These are phyloP conservation scores for Tromatobia lineatoria DNA, from an alignment of 2,888 invertebrate species.

Conservation along the genomic window DNA sequence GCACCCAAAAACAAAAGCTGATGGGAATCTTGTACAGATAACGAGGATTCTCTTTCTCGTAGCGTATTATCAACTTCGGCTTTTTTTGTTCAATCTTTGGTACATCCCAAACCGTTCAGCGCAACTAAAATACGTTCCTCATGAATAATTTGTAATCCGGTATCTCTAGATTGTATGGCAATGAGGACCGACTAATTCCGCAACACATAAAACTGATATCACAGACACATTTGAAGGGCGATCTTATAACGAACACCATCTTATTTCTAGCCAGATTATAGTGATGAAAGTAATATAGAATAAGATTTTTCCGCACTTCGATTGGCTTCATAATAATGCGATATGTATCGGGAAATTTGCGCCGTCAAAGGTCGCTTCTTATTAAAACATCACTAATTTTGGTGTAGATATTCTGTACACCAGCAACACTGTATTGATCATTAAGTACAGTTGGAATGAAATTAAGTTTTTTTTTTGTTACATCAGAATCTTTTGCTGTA, in stretches of 20 bases:
- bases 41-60: background rate
- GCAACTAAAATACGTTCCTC: background rate
- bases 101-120: background rate
- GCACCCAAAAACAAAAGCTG: background rate
- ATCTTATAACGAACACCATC: background rate
- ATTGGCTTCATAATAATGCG: conserved; percentile 1
- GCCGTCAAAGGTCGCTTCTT: background rate
- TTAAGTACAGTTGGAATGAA: conserved; percentile 1
- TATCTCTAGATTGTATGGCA: background rate
- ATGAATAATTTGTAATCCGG: background rate
- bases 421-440: background rate
- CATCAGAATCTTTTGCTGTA: background rate
- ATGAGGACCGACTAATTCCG: background rate
- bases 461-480: background rate
- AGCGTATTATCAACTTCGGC: background rate
- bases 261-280: conserved; percentile 16
- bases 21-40: background rate
- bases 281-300: background rate
- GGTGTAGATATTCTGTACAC: background rate
- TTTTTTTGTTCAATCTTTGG: background rate
- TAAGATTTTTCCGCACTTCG: background rate
- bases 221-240: conserved; percentile 12
- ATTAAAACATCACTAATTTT: background rate
- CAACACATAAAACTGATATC: conserved; percentile 11
- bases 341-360: background rate